Conservation (phyloP, 2,888 invertebrate species). For the Diachrysia chrysitis region DNA sequence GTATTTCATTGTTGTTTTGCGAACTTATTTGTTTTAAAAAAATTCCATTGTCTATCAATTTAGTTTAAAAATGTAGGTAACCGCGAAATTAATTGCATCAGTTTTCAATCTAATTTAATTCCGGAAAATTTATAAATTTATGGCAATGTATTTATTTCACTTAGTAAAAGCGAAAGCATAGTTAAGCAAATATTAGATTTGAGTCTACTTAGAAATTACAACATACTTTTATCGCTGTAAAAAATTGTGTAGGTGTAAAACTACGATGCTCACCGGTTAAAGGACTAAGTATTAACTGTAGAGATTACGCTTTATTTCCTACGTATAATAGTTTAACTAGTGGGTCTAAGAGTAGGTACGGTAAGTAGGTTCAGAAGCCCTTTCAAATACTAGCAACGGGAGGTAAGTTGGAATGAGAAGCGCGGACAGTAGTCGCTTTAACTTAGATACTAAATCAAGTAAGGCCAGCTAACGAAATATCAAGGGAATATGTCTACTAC, state of each 20-base stretch:
- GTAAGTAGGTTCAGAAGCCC: background rate
- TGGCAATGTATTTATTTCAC: no score
- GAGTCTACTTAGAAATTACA: no score
- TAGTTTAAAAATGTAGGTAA: no score
- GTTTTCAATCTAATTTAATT: no score
- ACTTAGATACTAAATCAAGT: constrained; percentile 2
- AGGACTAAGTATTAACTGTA: background rate
- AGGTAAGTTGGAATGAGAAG: background rate
- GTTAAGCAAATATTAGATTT: background rate
- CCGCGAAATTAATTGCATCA: no score
- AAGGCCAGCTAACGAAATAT: background rate
- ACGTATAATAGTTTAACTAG: background rate
- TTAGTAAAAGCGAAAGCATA: no score
- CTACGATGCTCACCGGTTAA: no score
- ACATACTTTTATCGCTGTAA: background rate
- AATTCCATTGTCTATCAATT: no score
- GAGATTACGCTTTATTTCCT: background rate
- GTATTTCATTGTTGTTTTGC: background rate
- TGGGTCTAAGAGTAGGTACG: background rate
- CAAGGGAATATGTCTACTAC: background rate
- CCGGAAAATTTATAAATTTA: no score
- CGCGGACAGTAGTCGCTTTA: background rate
- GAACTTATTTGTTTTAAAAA: no score
- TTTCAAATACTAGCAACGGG: background rate
- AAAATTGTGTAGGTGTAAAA: background rate